Evolutionary conservation across 1,140 invertebrate species (phyloP).

Genomic region (Apis dorsata): DNA sequence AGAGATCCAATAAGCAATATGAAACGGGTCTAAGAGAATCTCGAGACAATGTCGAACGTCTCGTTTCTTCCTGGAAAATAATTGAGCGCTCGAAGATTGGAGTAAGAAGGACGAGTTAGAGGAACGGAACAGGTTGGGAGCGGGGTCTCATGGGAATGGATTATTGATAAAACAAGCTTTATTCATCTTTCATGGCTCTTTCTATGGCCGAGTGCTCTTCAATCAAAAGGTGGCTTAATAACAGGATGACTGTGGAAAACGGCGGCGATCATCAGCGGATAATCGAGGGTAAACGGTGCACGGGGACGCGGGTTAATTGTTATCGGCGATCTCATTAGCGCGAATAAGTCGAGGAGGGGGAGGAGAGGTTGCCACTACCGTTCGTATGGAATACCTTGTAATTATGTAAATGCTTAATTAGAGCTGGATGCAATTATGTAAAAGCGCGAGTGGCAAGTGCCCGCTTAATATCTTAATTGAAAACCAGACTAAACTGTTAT

Average conservation of each 20-base stretch:
- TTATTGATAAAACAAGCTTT: conserved; percentile 23
- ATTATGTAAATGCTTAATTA: conserved; percentile 66
- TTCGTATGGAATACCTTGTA: conserved; percentile 44
- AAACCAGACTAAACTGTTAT: conserved; percentile 38
- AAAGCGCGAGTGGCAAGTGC: conserved; percentile 19
- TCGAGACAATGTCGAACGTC: not conserved
- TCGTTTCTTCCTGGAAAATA: not conserved
- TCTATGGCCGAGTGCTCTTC: not conserved
- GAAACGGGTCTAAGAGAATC: no score
- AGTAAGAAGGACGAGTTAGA: not conserved
- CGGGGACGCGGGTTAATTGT: conserved; percentile 52
- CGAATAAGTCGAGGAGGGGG: conserved; percentile 23
- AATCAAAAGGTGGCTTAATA: conserved; percentile 28
- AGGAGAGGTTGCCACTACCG: not conserved
- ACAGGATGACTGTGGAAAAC: conserved; percentile 43
- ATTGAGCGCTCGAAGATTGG: not conserved
- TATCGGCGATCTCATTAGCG: conserved; percentile 63
- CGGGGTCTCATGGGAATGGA: conserved; percentile 11
- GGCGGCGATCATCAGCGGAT: conserved; percentile 16
- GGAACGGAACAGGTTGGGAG: not conserved
- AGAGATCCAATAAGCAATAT: no score
- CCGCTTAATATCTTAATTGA: conserved; percentile 63
- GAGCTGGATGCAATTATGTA: conserved; percentile 50
- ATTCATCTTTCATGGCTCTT: not conserved
- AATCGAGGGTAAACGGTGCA: conserved; percentile 30